Percentiles rank a stretch among this genome's conserved stretches.
Evolutionary conservation across 2,113 vertebrate species (phyloP).

Genomic region (Odocoileus hemionus): DNA sequence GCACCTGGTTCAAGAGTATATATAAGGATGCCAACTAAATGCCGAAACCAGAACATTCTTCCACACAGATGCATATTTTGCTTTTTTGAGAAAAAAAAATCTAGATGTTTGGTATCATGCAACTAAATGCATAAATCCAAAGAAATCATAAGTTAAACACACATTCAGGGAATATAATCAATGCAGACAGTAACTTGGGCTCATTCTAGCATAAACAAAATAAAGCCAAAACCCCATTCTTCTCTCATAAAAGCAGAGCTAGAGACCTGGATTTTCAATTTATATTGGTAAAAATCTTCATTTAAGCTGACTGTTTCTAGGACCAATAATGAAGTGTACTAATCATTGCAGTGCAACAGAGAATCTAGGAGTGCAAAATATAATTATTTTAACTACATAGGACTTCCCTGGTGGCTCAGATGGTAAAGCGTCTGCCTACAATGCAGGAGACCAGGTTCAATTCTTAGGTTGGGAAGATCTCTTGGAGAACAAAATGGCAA

Average conservation of each 20-base stretch:
- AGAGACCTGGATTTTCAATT: neutral
- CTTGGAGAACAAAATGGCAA: neutral
- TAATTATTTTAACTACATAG: neutral
- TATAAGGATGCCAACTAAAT: neutral
- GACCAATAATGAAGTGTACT: neutral
- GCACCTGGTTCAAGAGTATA: neutral
- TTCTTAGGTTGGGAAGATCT: neutral
- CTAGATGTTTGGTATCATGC: constrained; percentile 29
- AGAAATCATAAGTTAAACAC: neutral
- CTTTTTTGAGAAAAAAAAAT: neutral
- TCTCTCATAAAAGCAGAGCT: neutral
- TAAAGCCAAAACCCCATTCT: neutral
- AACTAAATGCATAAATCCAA: constrained; percentile 21
- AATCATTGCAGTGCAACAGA: neutral
- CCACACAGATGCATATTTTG: neutral
- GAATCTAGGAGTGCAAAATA: neutral
- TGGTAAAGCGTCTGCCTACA: neutral
- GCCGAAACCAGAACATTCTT: neutral
- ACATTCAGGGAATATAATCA: neutral
- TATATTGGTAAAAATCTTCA: neutral
- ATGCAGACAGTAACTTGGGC: neutral
- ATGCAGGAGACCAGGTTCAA: fast-evolving
- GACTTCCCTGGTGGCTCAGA: neutral
- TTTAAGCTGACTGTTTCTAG: neutral
- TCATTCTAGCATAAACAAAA: neutral